These are phyloP conservation scores for Platorchestia sp. DNA, from an alignment of 1,140 invertebrate species.

Conservation along the genomic window DNA sequence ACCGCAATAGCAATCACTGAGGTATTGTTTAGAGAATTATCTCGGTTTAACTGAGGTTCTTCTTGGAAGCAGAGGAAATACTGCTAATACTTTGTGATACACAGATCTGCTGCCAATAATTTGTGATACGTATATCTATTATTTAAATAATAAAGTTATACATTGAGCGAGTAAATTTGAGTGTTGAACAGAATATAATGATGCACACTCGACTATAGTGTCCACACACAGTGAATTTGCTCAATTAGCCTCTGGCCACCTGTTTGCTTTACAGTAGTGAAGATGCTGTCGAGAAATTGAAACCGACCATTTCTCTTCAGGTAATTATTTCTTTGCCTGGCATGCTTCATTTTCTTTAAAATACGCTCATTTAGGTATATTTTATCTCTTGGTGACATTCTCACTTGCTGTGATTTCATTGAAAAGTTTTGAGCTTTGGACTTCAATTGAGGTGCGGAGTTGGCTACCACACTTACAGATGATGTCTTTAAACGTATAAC, in stretches of 20 bases:
- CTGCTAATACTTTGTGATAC: neutral
- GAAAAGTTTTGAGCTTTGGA: too few relatives aligned
- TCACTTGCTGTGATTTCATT: neutral
- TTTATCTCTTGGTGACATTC: neutral
- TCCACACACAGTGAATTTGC: neutral
- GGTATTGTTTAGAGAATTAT: neutral
- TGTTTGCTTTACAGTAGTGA: neutral
- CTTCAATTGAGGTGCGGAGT: neutral
- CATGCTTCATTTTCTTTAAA: neutral
- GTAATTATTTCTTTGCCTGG: too few relatives aligned
- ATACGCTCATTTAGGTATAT: neutral
- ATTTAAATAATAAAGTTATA: neutral
- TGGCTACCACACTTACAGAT: neutral
- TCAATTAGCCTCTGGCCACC: neutral
- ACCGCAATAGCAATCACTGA: neutral
- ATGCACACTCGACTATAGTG: neutral
- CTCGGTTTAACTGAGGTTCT: neutral
- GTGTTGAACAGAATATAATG: too few relatives aligned
- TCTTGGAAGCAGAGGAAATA: neutral
- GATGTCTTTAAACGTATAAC: neutral
- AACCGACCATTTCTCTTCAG: too few relatives aligned
- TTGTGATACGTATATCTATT: neutral
- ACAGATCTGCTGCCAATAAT: neutral
- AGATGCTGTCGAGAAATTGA: too few relatives aligned
- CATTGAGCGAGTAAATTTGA: neutral